These are phyloP conservation scores for Dyspetes luteomarginatus DNA, from an alignment of 2,888 invertebrate genomes.

Conservation along the genomic window DNA sequence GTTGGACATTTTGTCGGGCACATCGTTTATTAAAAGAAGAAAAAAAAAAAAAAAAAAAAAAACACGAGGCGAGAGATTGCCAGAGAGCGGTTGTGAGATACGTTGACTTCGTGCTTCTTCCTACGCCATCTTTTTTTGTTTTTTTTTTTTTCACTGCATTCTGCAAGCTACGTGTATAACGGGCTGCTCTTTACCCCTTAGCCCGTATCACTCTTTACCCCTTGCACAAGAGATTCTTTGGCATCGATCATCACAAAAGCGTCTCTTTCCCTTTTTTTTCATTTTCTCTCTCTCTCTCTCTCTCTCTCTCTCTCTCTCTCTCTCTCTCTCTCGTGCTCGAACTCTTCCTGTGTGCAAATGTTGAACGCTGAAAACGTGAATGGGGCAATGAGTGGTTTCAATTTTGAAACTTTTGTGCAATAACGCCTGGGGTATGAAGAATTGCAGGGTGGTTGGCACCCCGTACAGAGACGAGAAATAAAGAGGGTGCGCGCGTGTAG, in stretches of 20 bases:
- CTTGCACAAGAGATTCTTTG: constrained; percentile 42
- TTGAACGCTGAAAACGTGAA: constrained; percentile 63
- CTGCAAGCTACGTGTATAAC: background rate
- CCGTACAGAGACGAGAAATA: constrained; percentile 62
- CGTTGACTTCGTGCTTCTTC: constrained; percentile 42
- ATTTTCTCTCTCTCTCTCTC: constrained; percentile 46
- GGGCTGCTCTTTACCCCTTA: too few relatives aligned
- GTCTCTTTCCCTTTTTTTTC: constrained; percentile 1
- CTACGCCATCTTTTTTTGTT: background rate
- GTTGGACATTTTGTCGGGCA: constrained; percentile 26
- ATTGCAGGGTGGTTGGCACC: constrained; percentile 28
- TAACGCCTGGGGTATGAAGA: constrained; percentile 40
- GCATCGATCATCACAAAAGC: constrained; percentile 46
- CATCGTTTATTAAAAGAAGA: constrained; percentile 33
- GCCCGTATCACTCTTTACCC: background rate
- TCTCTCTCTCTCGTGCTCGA: constrained; percentile 1
- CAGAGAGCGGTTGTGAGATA: constrained; percentile 14
- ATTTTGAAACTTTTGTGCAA: constrained; percentile 61
- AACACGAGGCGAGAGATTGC: background rate
- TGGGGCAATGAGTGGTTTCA: constrained; percentile 67
- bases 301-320: constrained; percentile 42
- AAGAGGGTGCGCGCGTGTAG: constrained; percentile 29
- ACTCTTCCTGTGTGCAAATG: constrained; percentile 54
- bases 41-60: too few relatives aligned
- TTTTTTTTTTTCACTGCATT: constrained; percentile 1